phyloP scores from a whole-genome alignment of 35 echinoderm and acorn worm genomes.

The Eucidaris tribuloides region DNA sequence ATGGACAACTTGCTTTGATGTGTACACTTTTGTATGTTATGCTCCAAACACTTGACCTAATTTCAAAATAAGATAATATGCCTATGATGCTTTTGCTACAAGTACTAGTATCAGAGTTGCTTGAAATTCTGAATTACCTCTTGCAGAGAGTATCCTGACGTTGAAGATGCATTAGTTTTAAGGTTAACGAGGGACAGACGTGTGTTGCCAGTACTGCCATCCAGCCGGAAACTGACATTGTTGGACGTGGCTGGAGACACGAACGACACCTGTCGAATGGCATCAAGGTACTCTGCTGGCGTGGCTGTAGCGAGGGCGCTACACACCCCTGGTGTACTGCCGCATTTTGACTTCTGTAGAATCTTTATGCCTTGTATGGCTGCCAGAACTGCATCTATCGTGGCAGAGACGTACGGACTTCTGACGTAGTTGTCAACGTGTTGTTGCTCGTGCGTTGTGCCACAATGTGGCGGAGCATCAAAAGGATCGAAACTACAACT shows the following conservation, averaged over 20 bases:
- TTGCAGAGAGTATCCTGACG: background rate
- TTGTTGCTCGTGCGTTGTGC: background rate
- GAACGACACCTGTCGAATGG: background rate
- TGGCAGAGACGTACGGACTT: conserved; percentile 10
- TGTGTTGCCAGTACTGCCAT: background rate
- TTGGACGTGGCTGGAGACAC: background rate
- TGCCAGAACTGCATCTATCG: conserved; percentile 22
- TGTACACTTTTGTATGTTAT: background rate
- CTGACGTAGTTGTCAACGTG: conserved; percentile 23
- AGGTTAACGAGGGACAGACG: background rate
- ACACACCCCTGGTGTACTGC: background rate
- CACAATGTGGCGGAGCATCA: background rate
- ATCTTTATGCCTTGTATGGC: background rate
- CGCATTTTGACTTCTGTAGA: conserved; percentile 31
- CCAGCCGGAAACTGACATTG: background rate
- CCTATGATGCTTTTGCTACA: background rate
- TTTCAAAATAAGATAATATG: too few relatives aligned
- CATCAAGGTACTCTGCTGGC: conserved; percentile 17
- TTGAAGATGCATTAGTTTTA: background rate
- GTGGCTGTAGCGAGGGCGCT: conserved; percentile 9
- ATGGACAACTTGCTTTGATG: background rate
- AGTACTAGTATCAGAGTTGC: background rate
- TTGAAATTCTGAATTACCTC: background rate
- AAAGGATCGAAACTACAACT: conserved; percentile 10
- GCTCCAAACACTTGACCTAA: background rate